Evolutionary conservation across 37 sponge, comb jelly and placozoan species (phyloP).

Genomic region (Chondrosia reniformis): DNA sequence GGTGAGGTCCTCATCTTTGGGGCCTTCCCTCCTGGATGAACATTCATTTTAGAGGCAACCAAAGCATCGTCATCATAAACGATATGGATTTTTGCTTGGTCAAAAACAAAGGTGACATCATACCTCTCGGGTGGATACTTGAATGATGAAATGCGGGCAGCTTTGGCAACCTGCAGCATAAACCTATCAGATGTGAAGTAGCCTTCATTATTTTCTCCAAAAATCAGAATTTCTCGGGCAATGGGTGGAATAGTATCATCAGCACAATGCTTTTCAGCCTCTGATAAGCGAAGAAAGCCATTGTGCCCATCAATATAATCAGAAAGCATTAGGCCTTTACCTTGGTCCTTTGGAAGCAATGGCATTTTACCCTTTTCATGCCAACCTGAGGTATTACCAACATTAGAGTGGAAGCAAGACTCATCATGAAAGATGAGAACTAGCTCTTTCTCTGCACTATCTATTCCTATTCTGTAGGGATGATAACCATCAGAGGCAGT

Average conservation of each 20-base stretch:
- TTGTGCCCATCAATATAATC: constrained; percentile 35
- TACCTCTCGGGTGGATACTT: no score
- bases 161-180: no score
- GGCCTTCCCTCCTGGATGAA: neutral
- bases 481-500: neutral
- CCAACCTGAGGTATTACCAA: constrained; percentile 13
- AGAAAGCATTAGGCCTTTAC: constrained; percentile 22
- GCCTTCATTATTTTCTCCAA: no score
- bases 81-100: neutral
- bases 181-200: no score
- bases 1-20: neutral
- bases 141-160: no score
- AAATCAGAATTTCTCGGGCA: no score
- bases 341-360: constrained; percentile 14
- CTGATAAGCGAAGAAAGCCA: constrained; percentile 19
- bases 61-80: neutral
- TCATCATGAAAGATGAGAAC: constrained; percentile 45
- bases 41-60: neutral
- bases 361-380: constrained; percentile 16
- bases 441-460: neutral
- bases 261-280: constrained; percentile 1
- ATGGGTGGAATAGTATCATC: no score
- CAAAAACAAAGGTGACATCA: neutral
- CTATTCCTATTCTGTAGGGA: neutral
- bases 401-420: constrained; percentile 23